Evolutionary conservation across 2,888 invertebrate species (phyloP), one percentile per base, ranked within the genome.

Genomic region (Eupelmus urozonus): DNA sequence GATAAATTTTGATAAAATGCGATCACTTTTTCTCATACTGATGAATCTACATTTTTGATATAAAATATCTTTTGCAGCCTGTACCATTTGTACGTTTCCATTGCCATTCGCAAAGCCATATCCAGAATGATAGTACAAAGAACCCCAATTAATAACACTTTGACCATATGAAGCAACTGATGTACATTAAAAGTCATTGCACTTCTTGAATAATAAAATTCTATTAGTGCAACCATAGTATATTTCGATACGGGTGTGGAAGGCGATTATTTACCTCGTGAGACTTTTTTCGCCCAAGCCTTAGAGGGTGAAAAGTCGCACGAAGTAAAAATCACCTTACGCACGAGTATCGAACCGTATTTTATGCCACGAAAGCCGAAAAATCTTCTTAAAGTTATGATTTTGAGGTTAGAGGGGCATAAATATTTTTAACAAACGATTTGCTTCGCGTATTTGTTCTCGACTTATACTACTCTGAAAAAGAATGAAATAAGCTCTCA

Each of bases 61-160:
- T 23, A 60, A 11, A 20, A 79, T 76, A 11, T 76, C 76, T 34
- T 80, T 60, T 1, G 79, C 75, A 13, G 77, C 80, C 4, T 79
- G 69, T 0, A 81, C 75, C 1, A 16, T 23, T 65, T 76, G 75
- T 4, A 80, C 34, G 20, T 74, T 18, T 9, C 78, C 72, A 57
- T 81, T 82, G 4, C 71, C 75, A 80, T 80, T 66, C 67, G 82
- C 82, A 60, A 79, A 83, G 2, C 51, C 42, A 45, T 76, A 82
- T 4, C 79, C 77, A 72, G 70, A 81, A 42, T 82, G 81, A 2
- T 70, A 72, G 79, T 79, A 80, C 5, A 83, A 40, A n/a, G 82
- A 81, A 25, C 81, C 82, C 81, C 82, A 84, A 63, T 82, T 77
- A 9, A 55, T 55, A 34, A 83, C 83, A 72, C 81, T 81, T 53